A percentile compares a stretch with the other conserved stretches of the same genome.
Conservation (phyloP, 2,113 vertebrate species). For the Stigmatopora nigra region DNA sequence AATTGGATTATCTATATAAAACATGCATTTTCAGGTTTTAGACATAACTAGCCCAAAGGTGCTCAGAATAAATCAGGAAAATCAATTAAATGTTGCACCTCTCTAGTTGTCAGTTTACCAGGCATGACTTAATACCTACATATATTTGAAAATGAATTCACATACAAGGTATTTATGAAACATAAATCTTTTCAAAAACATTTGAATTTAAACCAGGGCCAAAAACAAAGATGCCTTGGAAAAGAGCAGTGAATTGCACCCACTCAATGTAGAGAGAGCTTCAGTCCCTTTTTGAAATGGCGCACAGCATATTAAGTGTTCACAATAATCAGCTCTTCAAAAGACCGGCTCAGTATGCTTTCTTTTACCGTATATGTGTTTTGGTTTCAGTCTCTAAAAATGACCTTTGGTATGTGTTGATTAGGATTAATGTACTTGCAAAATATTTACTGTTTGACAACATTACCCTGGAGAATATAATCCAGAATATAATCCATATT, state of each 20-base stretch:
- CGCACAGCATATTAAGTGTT: slow-evolving; percentile 36
- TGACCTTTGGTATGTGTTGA: neutral
- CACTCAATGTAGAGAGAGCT: slow-evolving; percentile 25
- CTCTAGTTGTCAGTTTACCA: neutral
- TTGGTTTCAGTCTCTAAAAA: slow-evolving; percentile 31
- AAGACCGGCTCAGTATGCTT: slow-evolving; percentile 27
- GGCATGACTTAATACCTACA: no score
- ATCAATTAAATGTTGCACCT: neutral
- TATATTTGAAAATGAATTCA: no score
- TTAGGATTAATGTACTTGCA: slow-evolving; percentile 25
- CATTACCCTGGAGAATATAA: slow-evolving; percentile 16
- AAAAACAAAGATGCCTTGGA: slow-evolving; percentile 30
- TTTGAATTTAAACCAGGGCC: slow-evolving; percentile 26
- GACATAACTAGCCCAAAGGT: no score
- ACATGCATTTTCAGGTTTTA: no score
- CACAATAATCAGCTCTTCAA: slow-evolving; percentile 50
- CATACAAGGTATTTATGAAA: no score
- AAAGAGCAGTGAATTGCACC: slow-evolving; percentile 42
- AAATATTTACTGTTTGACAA: slow-evolving; percentile 22
- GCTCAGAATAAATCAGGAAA: no score
- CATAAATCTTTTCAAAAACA: slow-evolving; percentile 24
- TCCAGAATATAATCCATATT: slow-evolving; percentile 11
- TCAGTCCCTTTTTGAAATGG: slow-evolving; percentile 39
- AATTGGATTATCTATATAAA: no score
- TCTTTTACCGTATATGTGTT: slow-evolving; percentile 30